phyloP scores from a whole-genome alignment of 2,113 vertebrate species.

The Penelope pileata region DNA sequence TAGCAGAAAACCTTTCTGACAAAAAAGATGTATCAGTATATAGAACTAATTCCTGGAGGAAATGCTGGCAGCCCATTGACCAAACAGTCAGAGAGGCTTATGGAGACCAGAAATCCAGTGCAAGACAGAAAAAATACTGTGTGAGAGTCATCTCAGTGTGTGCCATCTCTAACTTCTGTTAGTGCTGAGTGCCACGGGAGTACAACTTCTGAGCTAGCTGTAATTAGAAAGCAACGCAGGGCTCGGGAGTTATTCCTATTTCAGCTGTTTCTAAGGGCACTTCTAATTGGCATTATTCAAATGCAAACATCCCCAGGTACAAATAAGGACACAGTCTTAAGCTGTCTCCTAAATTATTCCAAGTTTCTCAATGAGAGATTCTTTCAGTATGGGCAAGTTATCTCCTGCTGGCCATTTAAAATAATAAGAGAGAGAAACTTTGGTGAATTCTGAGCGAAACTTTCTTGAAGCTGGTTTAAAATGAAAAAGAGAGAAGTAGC shows the following conservation, averaged over 20 bases:
- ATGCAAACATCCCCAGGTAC: conserved; percentile 12
- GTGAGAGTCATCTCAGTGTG: not conserved
- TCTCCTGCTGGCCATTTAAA: not conserved
- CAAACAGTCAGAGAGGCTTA: not conserved
- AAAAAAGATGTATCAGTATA: not conserved
- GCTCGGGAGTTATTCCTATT: conserved; percentile 1
- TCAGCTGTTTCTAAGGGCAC: not conserved
- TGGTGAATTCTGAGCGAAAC: not conserved
- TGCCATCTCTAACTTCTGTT: not conserved
- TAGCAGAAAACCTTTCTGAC: not conserved
- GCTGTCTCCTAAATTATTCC: conserved; percentile 1
- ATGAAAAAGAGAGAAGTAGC: not conserved
- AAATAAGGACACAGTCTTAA: not conserved
- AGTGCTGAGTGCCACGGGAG: not conserved
- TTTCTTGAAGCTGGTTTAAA: not conserved
- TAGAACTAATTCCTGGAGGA: not conserved
- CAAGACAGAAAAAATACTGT: not conserved
- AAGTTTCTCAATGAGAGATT: not conserved
- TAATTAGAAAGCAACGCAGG: conserved; percentile 20
- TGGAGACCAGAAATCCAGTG: not conserved
- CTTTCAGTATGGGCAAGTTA: not conserved
- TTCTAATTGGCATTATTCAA: conserved; percentile 52
- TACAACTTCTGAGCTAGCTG: not conserved
- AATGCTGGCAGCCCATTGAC: not conserved
- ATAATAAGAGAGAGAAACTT: not conserved